These are phyloP conservation scores for Coregonus clupeaformis DNA, from an alignment of 2,113 vertebrate genomes.

Conservation along the genomic window DNA sequence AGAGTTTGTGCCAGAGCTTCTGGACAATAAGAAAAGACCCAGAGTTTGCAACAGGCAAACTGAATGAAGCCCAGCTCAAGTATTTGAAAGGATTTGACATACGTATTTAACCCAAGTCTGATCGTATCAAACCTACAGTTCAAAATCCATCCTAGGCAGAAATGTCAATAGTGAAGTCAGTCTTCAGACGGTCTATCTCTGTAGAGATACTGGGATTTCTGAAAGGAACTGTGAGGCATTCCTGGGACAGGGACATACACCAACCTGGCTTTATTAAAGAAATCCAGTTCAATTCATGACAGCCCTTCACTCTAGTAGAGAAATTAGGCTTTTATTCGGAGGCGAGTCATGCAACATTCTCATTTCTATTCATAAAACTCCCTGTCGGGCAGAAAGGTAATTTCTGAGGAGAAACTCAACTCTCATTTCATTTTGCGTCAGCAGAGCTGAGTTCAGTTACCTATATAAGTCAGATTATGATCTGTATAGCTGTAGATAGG, in stretches of 20 bases:
- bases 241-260: background rate
- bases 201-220: constrained; percentile 20
- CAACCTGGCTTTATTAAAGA: background rate
- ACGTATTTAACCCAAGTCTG: no score
- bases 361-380: constrained; percentile 6
- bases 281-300: background rate
- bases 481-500: background rate
- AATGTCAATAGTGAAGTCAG: background rate
- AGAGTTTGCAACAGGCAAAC: no score
- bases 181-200: background rate
- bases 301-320: background rate
- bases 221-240: constrained; percentile 32
- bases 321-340: constrained; percentile 1
- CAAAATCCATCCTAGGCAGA: no score
- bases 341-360: background rate
- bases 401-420: background rate
- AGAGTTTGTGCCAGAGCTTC: no score
- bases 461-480: constrained; percentile 6
- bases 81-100: no score
- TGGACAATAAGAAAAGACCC: no score
- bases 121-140: no score
- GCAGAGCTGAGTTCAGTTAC: background rate
- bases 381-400: background rate
- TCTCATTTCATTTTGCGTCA: background rate
- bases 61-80: no score